Evolutionary conservation across 2,113 vertebrate species (phyloP).

Genomic region (Stigmatopora argus): DNA sequence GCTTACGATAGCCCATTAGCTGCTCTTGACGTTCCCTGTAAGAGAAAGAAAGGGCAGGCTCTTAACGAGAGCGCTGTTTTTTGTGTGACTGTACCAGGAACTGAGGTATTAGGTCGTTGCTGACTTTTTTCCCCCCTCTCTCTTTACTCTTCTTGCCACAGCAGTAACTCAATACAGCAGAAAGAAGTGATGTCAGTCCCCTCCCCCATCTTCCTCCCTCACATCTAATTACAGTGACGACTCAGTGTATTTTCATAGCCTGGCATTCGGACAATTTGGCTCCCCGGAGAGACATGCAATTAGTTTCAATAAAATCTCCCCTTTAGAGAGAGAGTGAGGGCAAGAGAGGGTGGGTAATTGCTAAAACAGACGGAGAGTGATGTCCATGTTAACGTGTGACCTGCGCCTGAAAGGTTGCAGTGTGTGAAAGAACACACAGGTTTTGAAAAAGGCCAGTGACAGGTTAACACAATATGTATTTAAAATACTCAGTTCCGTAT

Average conservation of each 20-base stretch:
- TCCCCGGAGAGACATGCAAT: conserved; percentile 60
- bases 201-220: conserved; percentile 42
- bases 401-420: conserved; percentile 27
- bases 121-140: conserved; percentile 25
- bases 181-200: conserved; percentile 62
- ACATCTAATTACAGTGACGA: conserved; percentile 66
- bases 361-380: conserved; percentile 48
- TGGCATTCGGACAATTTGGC: conserved; percentile 60
- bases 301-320: conserved; percentile 66
- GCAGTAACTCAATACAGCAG: conserved; percentile 61
- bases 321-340: conserved; percentile 23
- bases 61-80: conserved; percentile 27
- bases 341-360: conserved; percentile 36
- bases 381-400: conserved; percentile 41
- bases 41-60: conserved; percentile 36
- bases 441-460: conserved; percentile 37
- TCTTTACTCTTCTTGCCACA: conserved; percentile 23
- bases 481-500: conserved; percentile 22
- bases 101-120: conserved; percentile 5
- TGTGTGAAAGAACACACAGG: conserved; percentile 16
- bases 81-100: background rate
- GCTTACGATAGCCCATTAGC: conserved; percentile 90
- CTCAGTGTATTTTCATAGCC: conserved; percentile 63
- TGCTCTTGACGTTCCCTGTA: conserved; percentile 91
- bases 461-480: conserved; percentile 22